Evolutionary conservation across 2,797 vertebrate genomes (phyloP).

Genomic region (Mus spretus): DNA sequence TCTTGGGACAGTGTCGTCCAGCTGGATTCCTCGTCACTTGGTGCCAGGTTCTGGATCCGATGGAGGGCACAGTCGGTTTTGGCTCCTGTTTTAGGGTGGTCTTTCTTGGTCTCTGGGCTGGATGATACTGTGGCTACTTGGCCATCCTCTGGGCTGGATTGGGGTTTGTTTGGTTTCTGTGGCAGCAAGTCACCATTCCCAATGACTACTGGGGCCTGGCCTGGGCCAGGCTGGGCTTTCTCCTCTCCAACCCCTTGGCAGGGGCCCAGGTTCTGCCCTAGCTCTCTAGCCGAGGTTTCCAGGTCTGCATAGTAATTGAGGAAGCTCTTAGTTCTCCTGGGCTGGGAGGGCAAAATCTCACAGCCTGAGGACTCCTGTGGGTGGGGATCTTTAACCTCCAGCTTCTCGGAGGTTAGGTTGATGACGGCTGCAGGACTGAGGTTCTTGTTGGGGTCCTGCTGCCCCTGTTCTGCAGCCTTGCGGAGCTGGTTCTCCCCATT

Average conservation of each 20-base stretch:
- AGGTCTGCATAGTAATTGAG: conserved; percentile 94
- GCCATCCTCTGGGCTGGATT: conserved; percentile 90
- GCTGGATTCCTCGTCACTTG: conserved; percentile 98
- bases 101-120: conserved; percentile 93
- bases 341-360: conserved; percentile 89
- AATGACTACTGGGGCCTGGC: conserved; percentile 87
- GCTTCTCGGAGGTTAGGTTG: conserved; percentile 93
- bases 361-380: conserved; percentile 86
- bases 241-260: conserved; percentile 82
- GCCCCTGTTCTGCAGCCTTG: conserved; percentile 94
- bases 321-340: conserved; percentile 97
- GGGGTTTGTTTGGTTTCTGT: conserved; percentile 87
- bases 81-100: conserved; percentile 93
- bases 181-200: conserved; percentile 90
- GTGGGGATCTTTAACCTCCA: conserved; percentile 92
- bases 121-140: conserved; percentile 88
- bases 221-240: conserved; percentile 89
- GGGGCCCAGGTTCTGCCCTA: conserved; percentile 84
- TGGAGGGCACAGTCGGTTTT: conserved; percentile 95
- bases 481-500: conserved; percentile 98
- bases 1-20: conserved; percentile 99
- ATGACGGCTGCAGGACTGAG: conserved; percentile 87
- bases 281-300: conserved; percentile 89
- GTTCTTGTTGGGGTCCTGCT: conserved; percentile 94
- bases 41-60: conserved; percentile 96